Evolutionary conservation across 2,113 vertebrate species (phyloP).

Genomic region (Clarias macrocephalus): DNA sequence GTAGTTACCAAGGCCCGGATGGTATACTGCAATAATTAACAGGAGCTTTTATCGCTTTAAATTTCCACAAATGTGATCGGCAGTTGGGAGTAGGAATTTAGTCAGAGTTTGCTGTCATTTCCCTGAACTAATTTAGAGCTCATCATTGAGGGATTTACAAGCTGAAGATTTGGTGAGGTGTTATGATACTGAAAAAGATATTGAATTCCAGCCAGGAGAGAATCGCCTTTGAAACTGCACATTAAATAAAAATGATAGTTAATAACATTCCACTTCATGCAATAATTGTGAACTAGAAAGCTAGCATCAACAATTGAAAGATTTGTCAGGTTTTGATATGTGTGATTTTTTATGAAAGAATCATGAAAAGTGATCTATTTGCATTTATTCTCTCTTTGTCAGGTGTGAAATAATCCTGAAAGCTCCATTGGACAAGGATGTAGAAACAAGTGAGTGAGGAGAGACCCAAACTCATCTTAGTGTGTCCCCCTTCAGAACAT

Average conservation of each 20-base stretch:
- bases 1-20: background rate
- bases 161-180: conserved; percentile 19
- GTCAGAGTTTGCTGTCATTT: conserved; percentile 27
- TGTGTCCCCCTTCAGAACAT: background rate
- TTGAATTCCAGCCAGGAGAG: background rate
- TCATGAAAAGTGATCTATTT: background rate
- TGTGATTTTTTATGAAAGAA: background rate
- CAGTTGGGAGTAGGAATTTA: conserved; percentile 26
- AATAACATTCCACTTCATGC: background rate
- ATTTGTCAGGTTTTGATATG: background rate
- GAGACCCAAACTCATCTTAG: conserved; percentile 15
- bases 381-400: conserved; percentile 23
- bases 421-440: conserved; percentile 34
- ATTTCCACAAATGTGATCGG: conserved; percentile 32
- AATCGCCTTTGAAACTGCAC: background rate
- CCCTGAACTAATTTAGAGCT: conserved; percentile 43
- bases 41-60: conserved; percentile 23
- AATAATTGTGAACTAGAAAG: background rate
- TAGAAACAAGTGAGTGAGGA: conserved; percentile 40
- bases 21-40: background rate
- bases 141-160: conserved; percentile 35
- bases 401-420: conserved; percentile 45
- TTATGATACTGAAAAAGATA: conserved; percentile 20
- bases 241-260: background rate
- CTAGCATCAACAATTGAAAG: background rate